Percentiles rank a stretch among this genome's conserved stretches.
Evolutionary conservation across 1,140 invertebrate species (phyloP).

Genomic region (Trichogramma pretiosum): DNA sequence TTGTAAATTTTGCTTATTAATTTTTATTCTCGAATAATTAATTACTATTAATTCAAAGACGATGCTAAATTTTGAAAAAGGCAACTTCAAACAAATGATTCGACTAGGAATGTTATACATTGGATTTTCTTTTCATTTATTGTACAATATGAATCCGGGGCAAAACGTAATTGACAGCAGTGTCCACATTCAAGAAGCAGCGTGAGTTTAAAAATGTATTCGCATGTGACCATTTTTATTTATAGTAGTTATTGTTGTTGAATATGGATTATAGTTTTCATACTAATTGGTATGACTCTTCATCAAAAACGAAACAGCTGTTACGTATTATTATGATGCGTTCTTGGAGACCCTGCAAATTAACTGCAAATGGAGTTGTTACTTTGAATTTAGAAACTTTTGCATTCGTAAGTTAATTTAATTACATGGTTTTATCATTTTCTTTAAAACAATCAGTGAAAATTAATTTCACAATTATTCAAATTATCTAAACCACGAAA

Average conservation of each 20-base stretch:
- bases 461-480: too few relatives aligned
- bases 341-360: neutral
- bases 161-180: constrained; percentile 2
- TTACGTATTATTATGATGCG: neutral
- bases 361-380: neutral
- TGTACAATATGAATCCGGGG: neutral
- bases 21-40: neutral
- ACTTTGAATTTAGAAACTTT: neutral
- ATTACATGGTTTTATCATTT: too few relatives aligned
- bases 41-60: neutral
- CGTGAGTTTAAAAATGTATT: neutral
- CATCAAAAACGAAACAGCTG: neutral
- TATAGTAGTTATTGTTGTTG: neutral
- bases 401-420: neutral
- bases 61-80: neutral
- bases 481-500: too few relatives aligned
- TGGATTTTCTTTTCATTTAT: neutral
- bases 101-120: neutral
- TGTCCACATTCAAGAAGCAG: neutral
- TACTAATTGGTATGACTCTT: neutral
- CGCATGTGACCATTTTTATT: neutral
- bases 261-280: neutral
- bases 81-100: neutral
- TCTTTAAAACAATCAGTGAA: too few relatives aligned
- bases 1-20: neutral